Conservation (phyloP, 64 coral and sea anemone species). For the Stichodactyla helianthus region DNA sequence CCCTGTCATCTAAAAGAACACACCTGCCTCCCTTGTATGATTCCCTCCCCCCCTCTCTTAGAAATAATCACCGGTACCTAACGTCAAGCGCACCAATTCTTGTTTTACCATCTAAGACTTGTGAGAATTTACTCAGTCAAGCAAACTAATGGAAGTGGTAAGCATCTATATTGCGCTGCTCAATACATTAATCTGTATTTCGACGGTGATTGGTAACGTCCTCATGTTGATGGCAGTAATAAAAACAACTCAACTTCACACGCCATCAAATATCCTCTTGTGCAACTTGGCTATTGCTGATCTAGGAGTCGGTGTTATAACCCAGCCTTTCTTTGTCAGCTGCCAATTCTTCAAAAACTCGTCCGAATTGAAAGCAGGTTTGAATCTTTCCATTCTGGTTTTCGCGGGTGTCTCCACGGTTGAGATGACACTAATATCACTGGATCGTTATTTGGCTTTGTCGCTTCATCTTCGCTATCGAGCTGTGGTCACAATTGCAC, state of each 20-base stretch:
- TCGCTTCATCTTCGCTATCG: slow-evolving; percentile 28
- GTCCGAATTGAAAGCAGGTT: neutral
- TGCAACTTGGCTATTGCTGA: neutral
- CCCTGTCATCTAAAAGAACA: too few relatives aligned
- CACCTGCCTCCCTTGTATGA: too few relatives aligned
- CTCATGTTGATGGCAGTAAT: neutral
- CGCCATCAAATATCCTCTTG: neutral
- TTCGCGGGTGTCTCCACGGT: neutral
- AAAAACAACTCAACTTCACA: neutral
- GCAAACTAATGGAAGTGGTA: neutral
- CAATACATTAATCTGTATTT: neutral
- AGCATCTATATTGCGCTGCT: neutral
- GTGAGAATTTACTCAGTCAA: neutral
- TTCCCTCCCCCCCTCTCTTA: too few relatives aligned
- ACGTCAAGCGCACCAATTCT: too few relatives aligned
- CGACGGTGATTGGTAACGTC: neutral
- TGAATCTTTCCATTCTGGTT: neutral
- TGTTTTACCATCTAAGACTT: neutral
- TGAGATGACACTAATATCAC: slow-evolving; percentile 4
- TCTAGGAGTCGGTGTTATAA: neutral
- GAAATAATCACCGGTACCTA: too few relatives aligned
- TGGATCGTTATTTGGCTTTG: slow-evolving; percentile 24
- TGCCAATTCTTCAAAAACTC: neutral
- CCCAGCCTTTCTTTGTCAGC: neutral
- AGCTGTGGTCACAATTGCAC: neutral